Percentiles rank a stretch among this genome's conserved stretches.
Conservation (phyloP, 1,140 invertebrate species). For the Vanessa atalanta region DNA sequence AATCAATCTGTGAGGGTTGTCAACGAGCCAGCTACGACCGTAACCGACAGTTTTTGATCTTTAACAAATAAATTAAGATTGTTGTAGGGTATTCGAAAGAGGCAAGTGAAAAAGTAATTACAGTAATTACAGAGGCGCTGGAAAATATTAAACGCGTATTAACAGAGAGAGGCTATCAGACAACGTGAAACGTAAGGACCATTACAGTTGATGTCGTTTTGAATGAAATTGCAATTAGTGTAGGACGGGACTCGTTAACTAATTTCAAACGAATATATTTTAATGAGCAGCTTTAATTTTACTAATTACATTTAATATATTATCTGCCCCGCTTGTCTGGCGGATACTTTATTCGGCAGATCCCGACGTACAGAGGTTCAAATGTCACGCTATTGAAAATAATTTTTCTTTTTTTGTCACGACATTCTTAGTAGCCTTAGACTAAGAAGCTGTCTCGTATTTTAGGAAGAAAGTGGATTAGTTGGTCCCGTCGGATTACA, state of each 20-base stretch:
- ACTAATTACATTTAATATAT: not conserved
- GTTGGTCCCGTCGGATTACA: no score
- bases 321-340: not conserved
- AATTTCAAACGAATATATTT: not conserved
- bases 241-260: not conserved
- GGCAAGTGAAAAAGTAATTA: not conserved
- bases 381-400: no score
- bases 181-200: not conserved
- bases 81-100: not conserved
- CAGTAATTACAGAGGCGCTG: not conserved
- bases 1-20: no score
- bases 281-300: not conserved
- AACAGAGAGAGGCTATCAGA: not conserved
- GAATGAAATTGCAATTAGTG: not conserved
- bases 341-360: not conserved
- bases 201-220: slow-evolving; percentile 2
- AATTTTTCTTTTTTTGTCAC: no score
- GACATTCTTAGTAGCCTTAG: no score
- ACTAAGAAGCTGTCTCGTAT: no score
- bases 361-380: not conserved
- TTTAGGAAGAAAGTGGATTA: no score
- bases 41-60: no score
- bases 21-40: no score
- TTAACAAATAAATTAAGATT: no score
- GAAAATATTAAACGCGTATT: not conserved